phyloP scores from a whole-genome alignment of 2,113 vertebrate species.

The Chaetura pelagica region DNA sequence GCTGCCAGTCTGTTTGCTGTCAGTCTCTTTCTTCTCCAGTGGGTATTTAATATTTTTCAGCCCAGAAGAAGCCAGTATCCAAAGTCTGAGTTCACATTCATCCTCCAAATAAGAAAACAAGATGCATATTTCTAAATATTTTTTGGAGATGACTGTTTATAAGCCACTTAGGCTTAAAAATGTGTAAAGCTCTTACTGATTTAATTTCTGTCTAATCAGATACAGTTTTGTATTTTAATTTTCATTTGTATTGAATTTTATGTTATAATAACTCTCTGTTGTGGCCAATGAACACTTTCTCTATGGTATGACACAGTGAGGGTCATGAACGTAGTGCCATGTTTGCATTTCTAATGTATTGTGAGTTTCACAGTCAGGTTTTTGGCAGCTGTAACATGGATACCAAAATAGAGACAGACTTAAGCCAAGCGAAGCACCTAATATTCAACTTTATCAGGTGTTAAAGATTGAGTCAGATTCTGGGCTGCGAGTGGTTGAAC shows the following conservation, averaged over 20 bases:
- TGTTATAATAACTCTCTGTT: not conserved
- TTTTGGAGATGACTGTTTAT: not conserved
- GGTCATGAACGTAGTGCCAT: not conserved
- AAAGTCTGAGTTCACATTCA: not conserved
- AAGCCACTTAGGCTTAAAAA: not conserved
- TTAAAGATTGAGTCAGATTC: conserved; percentile 44
- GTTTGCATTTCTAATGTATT: not conserved
- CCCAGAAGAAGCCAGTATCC: not conserved
- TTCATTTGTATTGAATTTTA: not conserved
- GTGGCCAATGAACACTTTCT: not conserved
- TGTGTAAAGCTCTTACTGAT: not conserved
- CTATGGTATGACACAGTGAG: not conserved
- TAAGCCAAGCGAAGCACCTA: conserved; percentile 25
- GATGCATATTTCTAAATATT: not conserved
- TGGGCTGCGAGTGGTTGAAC: conserved; percentile 13
- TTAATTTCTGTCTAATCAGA: not conserved
- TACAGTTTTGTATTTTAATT: not conserved
- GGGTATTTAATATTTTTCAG: not conserved
- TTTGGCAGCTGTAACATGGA: not conserved
- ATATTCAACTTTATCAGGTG: conserved; percentile 14
- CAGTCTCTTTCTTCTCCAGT: not conserved
- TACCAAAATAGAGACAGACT: not conserved
- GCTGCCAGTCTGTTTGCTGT: not conserved
- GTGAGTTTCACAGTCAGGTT: not conserved
- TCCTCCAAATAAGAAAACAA: not conserved